Conservation (phyloP, 2,113 vertebrate species). For the Phalacrocorax carbo region DNA sequence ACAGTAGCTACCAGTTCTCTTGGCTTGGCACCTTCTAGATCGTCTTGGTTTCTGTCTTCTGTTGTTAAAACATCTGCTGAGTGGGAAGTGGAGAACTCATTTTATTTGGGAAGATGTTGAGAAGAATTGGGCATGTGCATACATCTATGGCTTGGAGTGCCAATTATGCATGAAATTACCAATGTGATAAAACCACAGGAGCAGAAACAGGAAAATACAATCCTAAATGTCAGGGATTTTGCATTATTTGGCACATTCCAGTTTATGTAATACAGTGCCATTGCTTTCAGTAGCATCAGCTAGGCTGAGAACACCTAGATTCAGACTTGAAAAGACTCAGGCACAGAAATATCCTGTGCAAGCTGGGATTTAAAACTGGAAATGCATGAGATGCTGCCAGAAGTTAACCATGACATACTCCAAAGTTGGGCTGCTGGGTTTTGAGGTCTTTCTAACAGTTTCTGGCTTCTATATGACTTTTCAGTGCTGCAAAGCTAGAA, state of each 20-base stretch:
- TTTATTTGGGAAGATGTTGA: slow-evolving; percentile 10
- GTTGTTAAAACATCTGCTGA: slow-evolving; percentile 45
- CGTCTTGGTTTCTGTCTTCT: not conserved
- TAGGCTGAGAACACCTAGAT: not conserved
- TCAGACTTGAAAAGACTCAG: not conserved
- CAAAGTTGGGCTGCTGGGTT: not conserved
- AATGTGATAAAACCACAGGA: slow-evolving; percentile 9
- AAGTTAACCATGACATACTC: not conserved
- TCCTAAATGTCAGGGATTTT: slow-evolving; percentile 8
- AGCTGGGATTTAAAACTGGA: not conserved
- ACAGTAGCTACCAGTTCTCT: not conserved
- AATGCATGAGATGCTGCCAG: not conserved
- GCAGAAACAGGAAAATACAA: slow-evolving; percentile 9
- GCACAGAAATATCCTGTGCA: not conserved
- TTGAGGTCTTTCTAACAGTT: not conserved
- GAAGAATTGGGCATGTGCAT: not conserved
- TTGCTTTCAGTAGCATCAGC: not conserved
- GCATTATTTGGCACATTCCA: not conserved
- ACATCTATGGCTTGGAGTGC: not conserved
- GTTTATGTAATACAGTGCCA: not conserved
- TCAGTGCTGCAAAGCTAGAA: not conserved
- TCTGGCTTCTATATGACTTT: not conserved
- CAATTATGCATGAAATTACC: slow-evolving; percentile 36
- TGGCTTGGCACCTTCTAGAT: not conserved
- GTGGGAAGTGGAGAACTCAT: slow-evolving; percentile 3